Conservation (phyloP, 2,797 vertebrate species). For the Vespertilio murinus region DNA sequence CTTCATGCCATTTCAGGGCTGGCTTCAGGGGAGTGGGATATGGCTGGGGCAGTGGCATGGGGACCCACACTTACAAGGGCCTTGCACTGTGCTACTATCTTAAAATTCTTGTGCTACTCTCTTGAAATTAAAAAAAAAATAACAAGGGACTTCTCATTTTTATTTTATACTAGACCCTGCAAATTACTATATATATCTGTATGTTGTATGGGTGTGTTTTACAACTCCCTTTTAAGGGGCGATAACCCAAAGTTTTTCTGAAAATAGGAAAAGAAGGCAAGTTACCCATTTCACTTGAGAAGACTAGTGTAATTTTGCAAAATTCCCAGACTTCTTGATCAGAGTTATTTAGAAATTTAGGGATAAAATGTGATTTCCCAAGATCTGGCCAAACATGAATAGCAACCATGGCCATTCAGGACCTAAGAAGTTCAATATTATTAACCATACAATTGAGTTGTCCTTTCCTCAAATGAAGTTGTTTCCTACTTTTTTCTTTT, state of each 20-base stretch:
- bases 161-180: neutral
- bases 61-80: fast-evolving
- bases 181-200: neutral
- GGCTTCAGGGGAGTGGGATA: fast-evolving
- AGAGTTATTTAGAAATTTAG: conserved; percentile 12
- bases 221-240: neutral
- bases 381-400: neutral
- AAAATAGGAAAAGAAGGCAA: neutral
- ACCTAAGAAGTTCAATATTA: conserved; percentile 67
- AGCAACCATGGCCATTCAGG: conserved; percentile 70
- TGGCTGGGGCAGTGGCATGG: fast-evolving
- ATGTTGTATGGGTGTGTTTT: neutral
- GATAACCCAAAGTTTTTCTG: neutral
- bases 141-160: neutral
- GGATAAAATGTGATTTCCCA: neutral
- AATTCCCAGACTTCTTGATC: neutral
- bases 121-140: neutral
- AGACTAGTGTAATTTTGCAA: neutral
- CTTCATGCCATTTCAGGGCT: neutral
- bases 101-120: neutral
- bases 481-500: conserved; percentile 18
- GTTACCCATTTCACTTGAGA: neutral
- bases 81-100: neutral
- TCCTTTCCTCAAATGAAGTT: neutral
- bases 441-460: conserved; percentile 13